Evolutionary conservation across 2,888 invertebrate species (phyloP).

Genomic region (Netelia fuscicornis): DNA sequence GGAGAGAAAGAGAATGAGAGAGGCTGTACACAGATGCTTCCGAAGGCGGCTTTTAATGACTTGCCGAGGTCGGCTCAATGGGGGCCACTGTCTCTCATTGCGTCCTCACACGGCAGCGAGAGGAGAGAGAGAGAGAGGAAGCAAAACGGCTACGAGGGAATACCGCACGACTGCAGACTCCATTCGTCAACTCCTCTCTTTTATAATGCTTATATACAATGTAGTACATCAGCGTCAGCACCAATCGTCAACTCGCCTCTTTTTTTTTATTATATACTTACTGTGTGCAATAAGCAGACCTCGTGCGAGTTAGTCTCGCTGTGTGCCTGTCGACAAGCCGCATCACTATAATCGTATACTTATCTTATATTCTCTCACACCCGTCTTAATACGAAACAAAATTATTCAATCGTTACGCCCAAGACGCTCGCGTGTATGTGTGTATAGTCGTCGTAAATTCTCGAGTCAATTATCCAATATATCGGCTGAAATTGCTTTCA

Average conservation of each 20-base stretch:
- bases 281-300: background rate
- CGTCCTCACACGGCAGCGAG: conserved; percentile 18
- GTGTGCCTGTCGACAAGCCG: background rate
- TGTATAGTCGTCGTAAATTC: conserved; percentile 25
- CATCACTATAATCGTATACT: conserved; percentile 34
- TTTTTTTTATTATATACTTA: background rate
- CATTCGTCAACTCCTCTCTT: conserved; percentile 31
- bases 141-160: conserved; percentile 17
- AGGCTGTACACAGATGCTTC: conserved; percentile 14
- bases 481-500: conserved; percentile 70
- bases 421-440: conserved; percentile 56
- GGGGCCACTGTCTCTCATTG: conserved; percentile 78
- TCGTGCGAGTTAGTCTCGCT: background rate
- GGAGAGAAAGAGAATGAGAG: conserved; percentile 47
- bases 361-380: conserved; percentile 49
- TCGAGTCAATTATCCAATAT: conserved; percentile 81
- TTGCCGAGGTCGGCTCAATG: conserved; percentile 81
- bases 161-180: conserved; percentile 8
- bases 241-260: conserved; percentile 26
- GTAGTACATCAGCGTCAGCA: conserved; percentile 9
- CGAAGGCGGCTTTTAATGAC: conserved; percentile 79
- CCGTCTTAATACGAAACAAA: conserved; percentile 25
- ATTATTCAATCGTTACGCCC: conserved; percentile 46
- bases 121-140: conserved; percentile 28
- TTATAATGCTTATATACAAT: background rate